Base-by-base conservation (phyloP, 1,140 invertebrate genomes). In the Rhopalosiphum padi region DNA sequence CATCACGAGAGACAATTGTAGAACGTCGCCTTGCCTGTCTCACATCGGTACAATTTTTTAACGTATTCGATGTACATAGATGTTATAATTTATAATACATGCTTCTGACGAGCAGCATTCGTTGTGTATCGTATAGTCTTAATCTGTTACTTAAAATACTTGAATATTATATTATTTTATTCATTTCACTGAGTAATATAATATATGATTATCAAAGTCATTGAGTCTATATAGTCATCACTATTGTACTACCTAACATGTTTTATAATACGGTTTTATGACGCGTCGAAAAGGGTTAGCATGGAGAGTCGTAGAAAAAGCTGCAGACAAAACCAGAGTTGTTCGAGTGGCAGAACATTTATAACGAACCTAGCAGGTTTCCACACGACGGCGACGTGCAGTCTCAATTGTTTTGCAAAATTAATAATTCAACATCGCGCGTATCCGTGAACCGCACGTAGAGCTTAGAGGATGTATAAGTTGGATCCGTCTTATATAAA, bases 331-430 rank as follows among this genome's bases (percentile, higher is more conserved):
- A 88, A 51, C 46, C 30, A 23, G 18, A 35, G 35, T 88, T 18
- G 30, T 87, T n/a, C 7, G 35, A 83, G 77, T 23, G 41, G 11
- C 9, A 86, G 23, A 86, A 43, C n/a, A 86, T 86, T 5, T 68
- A 68, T n/a, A 30, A 86, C 41, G 11, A 46, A 43, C 25, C 85
- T 46, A 11, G 85, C 23, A 43, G 25, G 85, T 86, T 86, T 41
- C 15, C 25, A 23, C 15, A 30, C 15, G 15, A 41, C 85, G 41
- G 35, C 18, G 30, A 35, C 46, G 18, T 46, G 41, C 25, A n/a
- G 48, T 88, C n/a, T 88, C 87, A 18, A 88, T 88, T 88, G n/a
- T 88, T 88, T 53, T 35, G n/a, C 46, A 30, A 88, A 88, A 88
- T 88, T 88, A 88, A 53, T 88, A 88, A 88, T 88, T 88, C 46